These are phyloP conservation scores for Bos taurus DNA, from an alignment of 2,113 vertebrate species.

Conservation along the genomic window DNA sequence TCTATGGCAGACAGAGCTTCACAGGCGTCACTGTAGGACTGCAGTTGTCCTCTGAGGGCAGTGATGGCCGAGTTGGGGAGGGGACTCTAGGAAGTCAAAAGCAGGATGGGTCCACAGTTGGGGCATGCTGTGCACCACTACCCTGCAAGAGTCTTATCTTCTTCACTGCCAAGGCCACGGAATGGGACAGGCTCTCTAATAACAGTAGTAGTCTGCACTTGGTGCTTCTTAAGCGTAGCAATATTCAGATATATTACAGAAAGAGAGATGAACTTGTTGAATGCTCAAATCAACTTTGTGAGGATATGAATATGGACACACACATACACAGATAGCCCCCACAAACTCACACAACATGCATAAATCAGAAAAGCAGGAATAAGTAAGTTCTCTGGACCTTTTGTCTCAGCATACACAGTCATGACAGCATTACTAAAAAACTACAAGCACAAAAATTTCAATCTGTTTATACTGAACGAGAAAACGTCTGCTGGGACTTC, in stretches of 20 bases:
- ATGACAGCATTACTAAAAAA: not conserved
- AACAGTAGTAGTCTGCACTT: fast-evolving
- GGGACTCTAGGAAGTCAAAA: constrained; percentile 77
- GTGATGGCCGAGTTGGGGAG: constrained; percentile 81
- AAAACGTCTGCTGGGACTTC: not conserved
- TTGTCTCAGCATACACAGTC: fast-evolving
- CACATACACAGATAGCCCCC: not conserved
- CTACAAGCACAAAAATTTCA: not conserved
- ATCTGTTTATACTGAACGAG: not conserved
- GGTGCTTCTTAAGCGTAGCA: not conserved
- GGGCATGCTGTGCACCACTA: not conserved
- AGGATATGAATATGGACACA: fast-evolving
- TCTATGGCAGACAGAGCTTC: constrained; percentile 90
- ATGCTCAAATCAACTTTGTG: not conserved
- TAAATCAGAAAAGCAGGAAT: not conserved
- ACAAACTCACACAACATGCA: not conserved
- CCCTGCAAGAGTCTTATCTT: not conserved
- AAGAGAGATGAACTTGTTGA: not conserved
- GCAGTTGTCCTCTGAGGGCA: constrained; percentile 86
- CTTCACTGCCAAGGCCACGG: not conserved
- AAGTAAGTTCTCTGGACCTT: not conserved
- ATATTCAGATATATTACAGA: not conserved
- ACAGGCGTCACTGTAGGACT: constrained; percentile 92
- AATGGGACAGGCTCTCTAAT: no score
- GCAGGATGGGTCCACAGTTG: not conserved